phyloP scores from a whole-genome alignment of 2,113 vertebrate species.

The Scytalopus superciliaris region DNA sequence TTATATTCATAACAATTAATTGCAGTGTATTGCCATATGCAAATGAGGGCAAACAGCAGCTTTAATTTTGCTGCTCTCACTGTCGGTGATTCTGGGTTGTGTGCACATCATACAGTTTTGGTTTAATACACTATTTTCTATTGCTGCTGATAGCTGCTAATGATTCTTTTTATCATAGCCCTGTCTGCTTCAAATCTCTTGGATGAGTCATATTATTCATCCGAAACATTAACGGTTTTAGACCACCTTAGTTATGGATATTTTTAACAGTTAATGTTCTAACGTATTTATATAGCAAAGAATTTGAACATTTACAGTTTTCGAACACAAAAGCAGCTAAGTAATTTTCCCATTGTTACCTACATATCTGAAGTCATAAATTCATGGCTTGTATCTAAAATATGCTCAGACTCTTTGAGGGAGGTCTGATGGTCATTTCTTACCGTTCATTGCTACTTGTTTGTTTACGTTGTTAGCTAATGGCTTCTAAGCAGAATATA shows the following conservation, averaged over 20 bases:
- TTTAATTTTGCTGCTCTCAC: background rate
- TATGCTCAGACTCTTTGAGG: background rate
- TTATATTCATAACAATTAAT: background rate
- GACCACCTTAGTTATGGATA: background rate
- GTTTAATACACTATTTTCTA: background rate
- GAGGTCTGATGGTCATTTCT: background rate
- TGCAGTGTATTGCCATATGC: background rate
- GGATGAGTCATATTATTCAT: background rate
- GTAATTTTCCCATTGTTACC: background rate
- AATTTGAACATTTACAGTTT: background rate
- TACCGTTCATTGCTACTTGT: background rate
- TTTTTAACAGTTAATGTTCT: background rate
- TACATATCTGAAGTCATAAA: background rate
- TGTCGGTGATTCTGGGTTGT: background rate
- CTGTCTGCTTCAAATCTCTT: background rate
- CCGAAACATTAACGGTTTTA: background rate
- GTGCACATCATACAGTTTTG: background rate
- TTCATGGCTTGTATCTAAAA: background rate
- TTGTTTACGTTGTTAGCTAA: background rate
- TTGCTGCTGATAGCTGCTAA: background rate
- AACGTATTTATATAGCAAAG: background rate
- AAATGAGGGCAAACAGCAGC: background rate
- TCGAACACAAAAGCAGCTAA: background rate
- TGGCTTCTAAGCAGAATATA: background rate
- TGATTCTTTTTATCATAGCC: background rate